Evolutionary conservation across 2,888 invertebrate genomes (phyloP).

Genomic region (Aradus depressus): DNA sequence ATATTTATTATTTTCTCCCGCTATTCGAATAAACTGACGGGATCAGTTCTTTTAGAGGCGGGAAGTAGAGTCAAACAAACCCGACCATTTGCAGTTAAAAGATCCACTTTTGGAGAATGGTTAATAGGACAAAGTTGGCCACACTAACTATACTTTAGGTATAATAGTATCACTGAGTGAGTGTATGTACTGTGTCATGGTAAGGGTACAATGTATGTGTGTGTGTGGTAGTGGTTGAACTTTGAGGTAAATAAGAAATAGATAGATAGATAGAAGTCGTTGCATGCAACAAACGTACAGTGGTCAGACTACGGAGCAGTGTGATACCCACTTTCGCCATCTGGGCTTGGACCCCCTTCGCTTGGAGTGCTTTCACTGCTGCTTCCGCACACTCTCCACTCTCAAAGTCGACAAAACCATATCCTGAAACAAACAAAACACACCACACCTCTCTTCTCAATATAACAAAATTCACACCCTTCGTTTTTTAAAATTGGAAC

Average conservation of each 20-base stretch:
- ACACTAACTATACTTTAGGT: no score
- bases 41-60: no score
- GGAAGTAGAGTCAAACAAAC: no score
- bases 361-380: conserved; percentile 93
- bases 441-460: no score
- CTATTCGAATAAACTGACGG: no score
- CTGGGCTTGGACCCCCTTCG: conserved; percentile 97
- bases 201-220: conserved; percentile 3
- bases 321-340: conserved; percentile 99
- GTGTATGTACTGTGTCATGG: not conserved
- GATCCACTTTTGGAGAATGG: no score
- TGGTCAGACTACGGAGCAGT: conserved; percentile 83
- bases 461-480: no score
- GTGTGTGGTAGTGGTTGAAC: conserved; percentile 5
- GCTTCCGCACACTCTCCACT: conserved; percentile 89
- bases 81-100: no score
- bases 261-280: conserved; percentile 34
- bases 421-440: conserved; percentile 55
- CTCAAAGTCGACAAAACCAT: conserved; percentile 99
- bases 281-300: conserved; percentile 88
- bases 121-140: no score
- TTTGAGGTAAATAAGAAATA: conserved; percentile 6
- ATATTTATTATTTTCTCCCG: no score
- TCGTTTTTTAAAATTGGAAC: no score
- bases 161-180: not conserved